Evolutionary conservation across 2,888 invertebrate genomes (phyloP), one percentile per base, ranked within the genome.

Genomic region (Drosophila anomelani): DNA sequence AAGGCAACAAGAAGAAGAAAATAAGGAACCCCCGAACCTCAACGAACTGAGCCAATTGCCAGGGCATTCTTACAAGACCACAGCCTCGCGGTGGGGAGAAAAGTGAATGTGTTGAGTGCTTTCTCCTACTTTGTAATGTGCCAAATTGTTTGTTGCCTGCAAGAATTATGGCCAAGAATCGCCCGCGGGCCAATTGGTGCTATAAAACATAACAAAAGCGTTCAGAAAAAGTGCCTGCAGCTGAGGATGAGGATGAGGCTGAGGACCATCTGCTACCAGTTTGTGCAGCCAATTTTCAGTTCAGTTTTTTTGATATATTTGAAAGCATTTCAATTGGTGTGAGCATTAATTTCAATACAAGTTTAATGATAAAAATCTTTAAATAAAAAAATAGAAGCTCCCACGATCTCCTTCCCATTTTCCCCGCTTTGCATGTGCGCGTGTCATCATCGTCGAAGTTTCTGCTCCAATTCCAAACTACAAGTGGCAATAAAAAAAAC

Each of bases 71-170:
- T 73, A 59, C 41, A 39, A 49, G 61, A 29, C 39, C 38, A 53
- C 55, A 17, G 7, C 26, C 12, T 12, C n/a, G 12, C 47, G 29
- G 49, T 53, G 69, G 77, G 62, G 17, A 53, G 61, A 88, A 84
- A 84, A 84, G 84, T 84, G 84, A 84, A 84, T 84, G 84, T 84
- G 82, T 88, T 80, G 85, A 63, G 66, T 76, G 72, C 89, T 88
- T 86, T 84, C 89, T 86, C 84, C 71, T 55, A 88, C 84, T 84
- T 84, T 84, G 84, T 84, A 88, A 88, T 80, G 87, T 86, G 84
- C 84, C 84, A 84, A 75, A 88, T 88, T 83, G 83, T 83, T 84
- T 86, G 75, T 74, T 73, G 81, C 76, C 79, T 71, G 69, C 67
- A 77, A 83, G 86, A 84, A 85, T 84, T 86, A 86, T 84, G 76